Base-by-base conservation (phyloP, 92 coral and sea anemone genomes). In the Phymanthus crucifer region DNA sequence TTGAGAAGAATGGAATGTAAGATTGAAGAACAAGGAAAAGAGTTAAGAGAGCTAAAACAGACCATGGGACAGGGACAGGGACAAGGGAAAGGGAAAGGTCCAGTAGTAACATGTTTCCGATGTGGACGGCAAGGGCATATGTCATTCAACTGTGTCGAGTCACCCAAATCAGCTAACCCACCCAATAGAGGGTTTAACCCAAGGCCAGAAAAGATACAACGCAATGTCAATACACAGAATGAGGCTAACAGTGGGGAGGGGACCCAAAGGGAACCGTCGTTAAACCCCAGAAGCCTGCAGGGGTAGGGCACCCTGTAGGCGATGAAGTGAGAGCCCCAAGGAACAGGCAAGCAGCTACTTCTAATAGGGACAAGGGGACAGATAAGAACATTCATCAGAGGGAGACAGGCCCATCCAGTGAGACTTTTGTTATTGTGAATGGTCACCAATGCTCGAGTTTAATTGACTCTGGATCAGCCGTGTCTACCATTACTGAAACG, bases 211-310 rank as follows among this genome's bases (percentile, higher is more conserved):
- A 1, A 36, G 23, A 35, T 52, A 71, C 75, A 71, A 40, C 31
- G 75, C 75, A 71, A 66, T 66, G 71, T 66, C 52, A 71, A 71
- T 17, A 45, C 2, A 1, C 75, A 71, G 37, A 35, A 37, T 13
- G 10, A 71, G 52, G 5, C 75, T 34, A 11, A 0, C 75, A 71
- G 0, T 33, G 75, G 75, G 46, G 29, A 71, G 52, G 50, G 46
- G 38, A 71, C 48, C 46, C 48, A 17, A 40, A 27, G 57, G 57
- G 76, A 72, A 38, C 3, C 23, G 31, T 72, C 57, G n/a, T n/a
- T n/a, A 72, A 72, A 72, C 76, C 45, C 76, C 56, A 46, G 57
- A 38, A 2, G 73, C 76, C 76, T 72, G 76, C 57, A 72, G 52
- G 76, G 76, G 76, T 6, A 27, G 76, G 58, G 76, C 76, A 72